Percentiles rank a stretch among this genome's conserved stretches.
These are phyloP conservation scores for Hirudinaria manillensis DNA, from an alignment of 2,888 invertebrate species.

Conservation along the genomic window DNA sequence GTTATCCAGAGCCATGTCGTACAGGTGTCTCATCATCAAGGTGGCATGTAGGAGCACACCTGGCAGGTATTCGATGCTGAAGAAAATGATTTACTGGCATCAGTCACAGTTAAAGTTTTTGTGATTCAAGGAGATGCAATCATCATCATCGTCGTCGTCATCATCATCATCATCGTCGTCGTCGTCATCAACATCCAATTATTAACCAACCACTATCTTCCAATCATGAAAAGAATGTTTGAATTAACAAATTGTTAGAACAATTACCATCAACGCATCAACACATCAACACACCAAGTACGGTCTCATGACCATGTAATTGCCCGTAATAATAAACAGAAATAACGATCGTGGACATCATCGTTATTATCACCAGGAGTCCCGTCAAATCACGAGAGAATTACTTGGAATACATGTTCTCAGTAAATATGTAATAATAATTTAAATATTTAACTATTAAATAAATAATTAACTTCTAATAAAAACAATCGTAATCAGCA, in stretches of 20 bases:
- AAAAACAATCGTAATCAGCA: background rate
- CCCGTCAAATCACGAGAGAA: no score
- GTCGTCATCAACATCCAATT: background rate
- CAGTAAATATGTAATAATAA: no score
- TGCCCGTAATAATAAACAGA: background rate
- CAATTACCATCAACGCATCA: no score
- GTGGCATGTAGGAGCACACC: constrained; percentile 74
- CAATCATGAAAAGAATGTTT: no score
- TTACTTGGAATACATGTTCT: no score
- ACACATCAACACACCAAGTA: no score
- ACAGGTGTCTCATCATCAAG: constrained; percentile 76
- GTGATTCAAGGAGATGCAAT: background rate
- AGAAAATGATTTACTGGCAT: background rate
- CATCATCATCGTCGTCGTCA: background rate
- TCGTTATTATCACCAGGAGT: no score
- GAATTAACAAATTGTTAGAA: no score
- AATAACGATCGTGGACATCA: no score
- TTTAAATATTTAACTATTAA: no score
- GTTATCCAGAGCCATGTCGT: constrained; percentile 89
- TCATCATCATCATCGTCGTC: background rate
- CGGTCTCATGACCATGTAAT: background rate
- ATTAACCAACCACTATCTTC: no score
- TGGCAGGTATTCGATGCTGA: constrained; percentile 62
- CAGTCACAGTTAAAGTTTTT: background rate
- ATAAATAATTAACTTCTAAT: background rate